Base-by-base conservation (phyloP, 1,140 invertebrate genomes). In the Musca vetustissima region DNA sequence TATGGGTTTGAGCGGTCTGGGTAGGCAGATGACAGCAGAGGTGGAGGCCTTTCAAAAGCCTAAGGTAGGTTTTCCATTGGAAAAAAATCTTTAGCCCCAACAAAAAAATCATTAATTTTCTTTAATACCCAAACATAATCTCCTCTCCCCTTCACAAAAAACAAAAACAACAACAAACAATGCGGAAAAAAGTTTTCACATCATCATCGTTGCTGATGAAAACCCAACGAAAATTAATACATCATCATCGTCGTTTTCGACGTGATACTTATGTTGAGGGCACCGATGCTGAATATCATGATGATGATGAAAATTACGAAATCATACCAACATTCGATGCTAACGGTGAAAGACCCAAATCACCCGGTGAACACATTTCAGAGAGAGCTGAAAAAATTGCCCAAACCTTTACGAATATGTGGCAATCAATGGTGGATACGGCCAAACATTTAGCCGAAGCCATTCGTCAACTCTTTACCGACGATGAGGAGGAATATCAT, bases 341-440 rank as follows among this genome's bases (percentile, higher is more conserved):
- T 3, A 6, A 11, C 6, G 49, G 2, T 21, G 49, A 52, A 11
- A 14, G 28, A 17, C 4, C 15, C 8, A 17, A 59, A 28, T 17
- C 57, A 13, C n/a, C 57, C 1, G 17, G 28, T 19, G 57, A 61
- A 14, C 57, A 36, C 19, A 61, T 61, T 21, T 61, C 57, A 7
- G 28, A 61, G 21, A 61, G 7, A 13, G 57, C 57, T 2, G 36
- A 61, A 61, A 8, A 36, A 61, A 19, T 61, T 1, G 57, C 57
- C 9, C 57, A 78, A 25, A 69, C 50, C 24, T 70, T 78, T 13
- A 69, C 66, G 13, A 64, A 71, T 15, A 75, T 77, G 32, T 78
- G 77, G 77, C 66, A 78, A 11, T 69, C 72, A 4, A 77, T 77
- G 74, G 69, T 71, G 6, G 73, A 78, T 14, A 74, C 76, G 0